A percentile compares a stretch with the other conserved stretches of the same genome.
These are phyloP conservation scores for Camponotus floridanus DNA, from an alignment of 1,140 invertebrate species.

Conservation along the genomic window DNA sequence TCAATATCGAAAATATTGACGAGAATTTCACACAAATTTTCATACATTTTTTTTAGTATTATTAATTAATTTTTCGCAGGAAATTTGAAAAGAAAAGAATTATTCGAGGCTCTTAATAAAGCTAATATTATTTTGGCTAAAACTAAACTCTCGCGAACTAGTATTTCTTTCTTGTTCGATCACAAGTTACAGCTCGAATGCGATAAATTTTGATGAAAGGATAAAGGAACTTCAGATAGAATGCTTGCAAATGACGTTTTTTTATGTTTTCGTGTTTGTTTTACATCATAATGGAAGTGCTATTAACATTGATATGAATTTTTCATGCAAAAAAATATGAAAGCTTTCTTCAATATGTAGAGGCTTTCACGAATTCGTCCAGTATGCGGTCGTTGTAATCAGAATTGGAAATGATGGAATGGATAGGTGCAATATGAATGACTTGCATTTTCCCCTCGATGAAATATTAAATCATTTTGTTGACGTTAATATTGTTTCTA, in stretches of 20 bases:
- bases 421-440: conserved; percentile 40
- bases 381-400: conserved; percentile 37
- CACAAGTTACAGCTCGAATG: background rate
- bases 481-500: background rate
- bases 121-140: conserved; percentile 5
- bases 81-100: background rate
- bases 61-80: background rate
- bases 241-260: background rate
- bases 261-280: conserved; percentile 8
- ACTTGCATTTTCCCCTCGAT: background rate
- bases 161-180: conserved; percentile 44
- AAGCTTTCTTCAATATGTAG: conserved; percentile 20
- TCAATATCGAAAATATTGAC: background rate
- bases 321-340: conserved; percentile 23
- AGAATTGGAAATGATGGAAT: conserved; percentile 58
- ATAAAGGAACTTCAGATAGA: background rate
- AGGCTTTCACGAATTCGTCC: conserved; percentile 27
- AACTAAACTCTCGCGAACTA: background rate
- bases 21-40: background rate
- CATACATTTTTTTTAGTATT: background rate
- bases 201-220: conserved; percentile 28
- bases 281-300: conserved; percentile 20
- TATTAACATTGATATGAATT: conserved; percentile 19
- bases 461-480: conserved; percentile 36
- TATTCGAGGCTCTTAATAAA: background rate